Evolutionary conservation across 2,888 invertebrate genomes (phyloP), one percentile per base, ranked within the genome.

Genomic region (Drosophila trichaetosa): DNA sequence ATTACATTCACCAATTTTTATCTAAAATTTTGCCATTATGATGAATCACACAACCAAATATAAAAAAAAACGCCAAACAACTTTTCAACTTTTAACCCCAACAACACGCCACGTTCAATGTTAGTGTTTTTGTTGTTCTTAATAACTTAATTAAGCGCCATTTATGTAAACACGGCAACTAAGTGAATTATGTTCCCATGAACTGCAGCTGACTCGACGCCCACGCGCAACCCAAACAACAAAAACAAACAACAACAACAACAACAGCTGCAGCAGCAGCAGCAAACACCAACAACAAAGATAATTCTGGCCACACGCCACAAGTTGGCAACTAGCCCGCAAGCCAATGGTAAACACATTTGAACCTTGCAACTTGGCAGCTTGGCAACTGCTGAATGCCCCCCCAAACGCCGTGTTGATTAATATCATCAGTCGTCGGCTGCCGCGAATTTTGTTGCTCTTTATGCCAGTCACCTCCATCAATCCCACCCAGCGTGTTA

Each of bases 61-160:
- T 6, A 10, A 10, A 24, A 27, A 33, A 18, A 4, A 5, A 27
- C 4, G 10, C 16, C 4, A 48, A 38, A 24, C 33, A 29, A 24
- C 10, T 40, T 57, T 40, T 53, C 10, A 29, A 31, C 61, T 53
- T n/a, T 36, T 59, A 46, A 69, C 63, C 70, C 46, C 54, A n/a
- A 46, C 27, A 34, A 48, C 73, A 61, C 60, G 52, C 51, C 63
- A 29, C 38, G 48, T n/a, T 69, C 18, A 34, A n/a, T 53, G 68
- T 54, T 67, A 18, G 51, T 49, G 38, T 31, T 52, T 16, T 40
- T 58, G 36, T 33, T 60, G 62, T 56, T 74, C 73, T 83, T 87
- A 90, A 86, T 90, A 74, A 76, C 86, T 86, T 87, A 86, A 85
- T 86, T 86, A 85, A 87, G 76, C 69, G 73, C 52, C 79, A 72